These are phyloP conservation scores for Mylabris sibirica DNA, from an alignment of 2,888 invertebrate species.

Conservation along the genomic window DNA sequence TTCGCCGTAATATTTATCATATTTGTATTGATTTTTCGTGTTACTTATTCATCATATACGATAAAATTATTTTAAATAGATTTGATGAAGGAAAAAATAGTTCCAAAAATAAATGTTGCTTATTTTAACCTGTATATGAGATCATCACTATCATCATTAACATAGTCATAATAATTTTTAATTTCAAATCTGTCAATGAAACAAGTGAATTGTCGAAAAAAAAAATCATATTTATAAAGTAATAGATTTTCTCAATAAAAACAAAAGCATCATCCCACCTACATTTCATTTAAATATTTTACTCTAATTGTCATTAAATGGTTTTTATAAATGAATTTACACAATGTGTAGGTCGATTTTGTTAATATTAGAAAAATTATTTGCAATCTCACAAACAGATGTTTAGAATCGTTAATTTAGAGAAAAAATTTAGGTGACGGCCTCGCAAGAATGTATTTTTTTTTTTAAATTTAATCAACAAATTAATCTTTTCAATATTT, in stretches of 20 bases:
- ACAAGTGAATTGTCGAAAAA: neutral
- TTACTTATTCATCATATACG: neutral
- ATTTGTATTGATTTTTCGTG: neutral
- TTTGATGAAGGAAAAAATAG: conserved; percentile 1
- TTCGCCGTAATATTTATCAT: neutral
- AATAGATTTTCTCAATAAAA: neutral
- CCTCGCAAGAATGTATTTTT: neutral
- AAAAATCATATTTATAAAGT: neutral
- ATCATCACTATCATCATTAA: conserved; percentile 3
- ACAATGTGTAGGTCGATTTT: neutral
- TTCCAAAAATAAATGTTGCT: conserved; percentile 11
- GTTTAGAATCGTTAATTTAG: neutral
- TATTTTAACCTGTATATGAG: conserved; percentile 7
- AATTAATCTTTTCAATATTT: neutral
- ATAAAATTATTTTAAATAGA: neutral
- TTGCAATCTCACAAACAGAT: neutral
- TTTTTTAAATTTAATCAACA: neutral
- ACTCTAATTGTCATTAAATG: conserved; percentile 3
- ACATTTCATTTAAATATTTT: conserved; percentile 7
- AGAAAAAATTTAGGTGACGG: neutral
- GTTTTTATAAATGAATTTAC: neutral
- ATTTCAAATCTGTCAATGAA: conserved; percentile 4
- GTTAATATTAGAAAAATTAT: neutral
- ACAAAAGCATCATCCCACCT: neutral
- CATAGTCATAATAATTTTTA: neutral